Evolutionary conservation across 2,113 vertebrate species (phyloP).

Genomic region (Equus quagga): DNA sequence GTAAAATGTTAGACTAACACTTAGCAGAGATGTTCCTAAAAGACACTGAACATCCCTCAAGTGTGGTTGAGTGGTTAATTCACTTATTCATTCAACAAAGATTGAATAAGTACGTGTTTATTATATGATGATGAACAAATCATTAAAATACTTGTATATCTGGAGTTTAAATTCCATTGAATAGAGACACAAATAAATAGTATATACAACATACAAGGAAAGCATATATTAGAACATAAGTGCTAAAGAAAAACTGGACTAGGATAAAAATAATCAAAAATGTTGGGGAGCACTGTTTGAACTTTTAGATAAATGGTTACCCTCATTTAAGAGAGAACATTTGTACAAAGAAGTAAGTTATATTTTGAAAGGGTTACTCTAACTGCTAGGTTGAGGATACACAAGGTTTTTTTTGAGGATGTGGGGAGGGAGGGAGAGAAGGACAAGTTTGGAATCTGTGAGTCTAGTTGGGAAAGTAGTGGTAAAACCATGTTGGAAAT

Average conservation of each 20-base stretch:
- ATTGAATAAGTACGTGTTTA: neutral
- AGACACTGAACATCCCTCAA: neutral
- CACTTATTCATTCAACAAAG: neutral
- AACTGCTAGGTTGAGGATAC: neutral
- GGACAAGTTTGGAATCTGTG: neutral
- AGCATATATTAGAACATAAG: neutral
- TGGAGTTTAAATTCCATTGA: neutral
- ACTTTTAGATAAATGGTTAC: neutral
- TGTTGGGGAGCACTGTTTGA: neutral
- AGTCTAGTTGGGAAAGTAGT: neutral
- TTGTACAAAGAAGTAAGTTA: neutral
- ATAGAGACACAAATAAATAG: neutral
- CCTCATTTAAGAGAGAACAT: neutral
- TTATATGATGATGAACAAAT: neutral
- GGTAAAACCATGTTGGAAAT: neutral
- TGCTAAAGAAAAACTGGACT: neutral
- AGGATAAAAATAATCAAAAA: neutral
- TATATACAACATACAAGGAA: neutral
- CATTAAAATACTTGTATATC: neutral
- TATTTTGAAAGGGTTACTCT: neutral
- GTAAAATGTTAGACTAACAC: neutral
- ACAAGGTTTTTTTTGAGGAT: neutral
- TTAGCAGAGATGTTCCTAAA: neutral
- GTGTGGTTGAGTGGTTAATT: neutral
- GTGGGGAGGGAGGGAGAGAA: accelerated